Base-by-base conservation (phyloP, 1,140 invertebrate species). In the Brachionus angularis region DNA sequence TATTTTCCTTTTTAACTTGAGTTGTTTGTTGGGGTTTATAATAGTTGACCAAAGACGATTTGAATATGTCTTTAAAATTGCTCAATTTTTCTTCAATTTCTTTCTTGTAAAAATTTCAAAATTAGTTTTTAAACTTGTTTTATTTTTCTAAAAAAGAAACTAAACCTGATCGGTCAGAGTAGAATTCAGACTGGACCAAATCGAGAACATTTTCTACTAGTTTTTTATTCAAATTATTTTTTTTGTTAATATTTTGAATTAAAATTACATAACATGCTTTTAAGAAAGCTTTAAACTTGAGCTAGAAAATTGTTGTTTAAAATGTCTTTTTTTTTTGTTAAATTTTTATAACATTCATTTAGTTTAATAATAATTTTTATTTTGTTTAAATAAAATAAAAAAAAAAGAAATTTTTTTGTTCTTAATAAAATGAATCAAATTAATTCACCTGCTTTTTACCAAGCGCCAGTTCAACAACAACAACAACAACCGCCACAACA, bases 351-450 rank as follows among this genome's bases (percentile, higher is more conserved):
- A 31, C 49, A 55, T 55, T 31, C 27, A 55, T 55, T 33, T 21
- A 55, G n/a, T n/a, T n/a, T n/a, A n/a, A n/a, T n/a, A n/a, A n/a
- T n/a, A n/a, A n/a, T n/a, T n/a, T n/a, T n/a, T n/a, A 36, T 16
- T 16, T 34, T 55, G 31, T 36, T 33, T 14, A 42, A 42, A 42
- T 7, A 21, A 58, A 23, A 39, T 12, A 12, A 12, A 36, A 34
- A 29, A 7, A 33, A 34, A 34, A n/a, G n/a, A n/a, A n/a, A n/a
- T n/a, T n/a, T n/a, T n/a, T n/a, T n/a, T n/a, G n/a, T n/a, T n/a
- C n/a, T n/a, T n/a, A n/a, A n/a, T n/a, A n/a, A 58, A 42, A 58
- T 58, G 53, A 58, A 58, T 42, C 53, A 58, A 23, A 58, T 58
- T 25, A 58, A 58, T 10, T 58, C 53, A 4, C 53, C 53, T 23